Base-by-base conservation (phyloP, 1,140 invertebrate genomes). In the Holotrichia oblita region DNA sequence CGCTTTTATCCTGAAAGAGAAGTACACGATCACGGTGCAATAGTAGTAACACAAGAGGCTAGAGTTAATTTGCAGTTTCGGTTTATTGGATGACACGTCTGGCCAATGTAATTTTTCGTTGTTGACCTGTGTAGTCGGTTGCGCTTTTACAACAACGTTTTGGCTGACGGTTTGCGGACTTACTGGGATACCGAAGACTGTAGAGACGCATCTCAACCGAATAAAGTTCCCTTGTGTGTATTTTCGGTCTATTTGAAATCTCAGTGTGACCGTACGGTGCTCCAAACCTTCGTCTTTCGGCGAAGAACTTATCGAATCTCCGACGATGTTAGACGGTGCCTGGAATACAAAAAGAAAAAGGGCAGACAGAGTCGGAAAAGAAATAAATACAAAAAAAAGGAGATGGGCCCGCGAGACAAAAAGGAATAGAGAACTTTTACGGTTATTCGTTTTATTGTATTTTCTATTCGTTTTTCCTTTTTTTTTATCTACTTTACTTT, bases 31-130 rank as follows among this genome's bases (percentile, higher is more conserved):
- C 61, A 34, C 61, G 14, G 22, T 22, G 48, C 48, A 17, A n/a
- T 17, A 55, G 48, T 14, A 55, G 48, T 17, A 55, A 69, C 22
- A 74, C 73, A 74, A 12, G 17, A 74, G 41, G 73, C n/a, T 20
- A 42, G 41, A 42, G 73, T 74, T 74, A 74, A 74, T 44, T 40
- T 74, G 41, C 41, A 74, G 73, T 74, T 74, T 42, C 34, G 34
- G 34, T 74, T 74, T 40, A 74, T 74, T 74, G 41, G 40, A 41
- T 34, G 73, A 74, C 73, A 34, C 73, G 73, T 74, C 73, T 40
- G 73, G 34, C 73, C 73, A 74, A 74, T 74, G 73, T 44, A 74
- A 44, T 44, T 74, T 74, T 74, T 74, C 73, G 73, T 74, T 74
- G 73, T 74, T 74, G 73, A 74, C 73, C 40, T 74, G 73, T 22